These are phyloP conservation scores for Catonia carolina DNA, from an alignment of 2,888 invertebrate species.

Conservation along the genomic window DNA sequence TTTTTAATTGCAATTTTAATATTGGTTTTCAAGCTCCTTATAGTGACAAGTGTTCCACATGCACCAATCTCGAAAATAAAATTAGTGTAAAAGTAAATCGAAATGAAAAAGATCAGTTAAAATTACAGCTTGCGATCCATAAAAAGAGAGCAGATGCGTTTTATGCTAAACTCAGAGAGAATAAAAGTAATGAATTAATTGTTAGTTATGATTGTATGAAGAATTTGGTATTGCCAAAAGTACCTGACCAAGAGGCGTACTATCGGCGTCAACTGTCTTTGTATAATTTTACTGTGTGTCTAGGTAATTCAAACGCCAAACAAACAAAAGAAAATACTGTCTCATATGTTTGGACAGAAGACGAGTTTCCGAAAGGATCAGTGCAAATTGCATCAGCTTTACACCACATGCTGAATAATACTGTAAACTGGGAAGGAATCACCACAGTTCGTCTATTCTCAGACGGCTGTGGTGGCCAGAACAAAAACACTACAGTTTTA, in stretches of 20 bases:
- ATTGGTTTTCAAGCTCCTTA: neutral
- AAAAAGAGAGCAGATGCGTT: slow-evolving; percentile 1
- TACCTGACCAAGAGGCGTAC: neutral
- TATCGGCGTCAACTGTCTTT: neutral
- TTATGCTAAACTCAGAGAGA: neutral
- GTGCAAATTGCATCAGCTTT: neutral
- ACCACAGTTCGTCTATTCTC: slow-evolving; percentile 13
- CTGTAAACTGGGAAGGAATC: slow-evolving; percentile 1
- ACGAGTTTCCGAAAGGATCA: slow-evolving; percentile 1
- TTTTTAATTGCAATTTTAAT: neutral
- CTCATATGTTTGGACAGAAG: neutral
- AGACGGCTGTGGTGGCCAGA: too few relatives aligned
- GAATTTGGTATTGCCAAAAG: too few relatives aligned
- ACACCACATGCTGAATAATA: slow-evolving; percentile 3
- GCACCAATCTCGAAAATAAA: neutral
- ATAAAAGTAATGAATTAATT: neutral
- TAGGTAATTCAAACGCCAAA: neutral
- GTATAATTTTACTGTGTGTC: neutral
- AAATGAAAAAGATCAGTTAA: neutral
- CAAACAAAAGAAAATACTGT: neutral
- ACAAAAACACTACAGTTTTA: slow-evolving; percentile 34
- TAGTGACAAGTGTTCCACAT: neutral
- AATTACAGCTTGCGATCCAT: neutral
- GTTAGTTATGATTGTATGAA: neutral
- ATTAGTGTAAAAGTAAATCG: neutral